Conservation (phyloP, 2,113 vertebrate genomes). For the Platysteira castanea region DNA sequence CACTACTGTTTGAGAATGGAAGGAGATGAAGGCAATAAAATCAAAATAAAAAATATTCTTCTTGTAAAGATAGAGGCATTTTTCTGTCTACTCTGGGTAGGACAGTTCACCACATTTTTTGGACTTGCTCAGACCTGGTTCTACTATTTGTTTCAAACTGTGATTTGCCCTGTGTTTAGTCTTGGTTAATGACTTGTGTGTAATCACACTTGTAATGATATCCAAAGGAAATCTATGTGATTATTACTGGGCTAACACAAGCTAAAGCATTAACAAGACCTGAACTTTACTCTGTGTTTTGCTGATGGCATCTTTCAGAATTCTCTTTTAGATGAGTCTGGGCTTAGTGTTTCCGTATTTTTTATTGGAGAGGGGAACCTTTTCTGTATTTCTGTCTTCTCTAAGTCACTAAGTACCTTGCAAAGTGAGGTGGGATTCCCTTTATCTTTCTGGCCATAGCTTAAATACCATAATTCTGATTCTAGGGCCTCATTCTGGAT, state of each 20-base stretch:
- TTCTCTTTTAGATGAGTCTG: neutral
- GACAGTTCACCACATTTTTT: neutral
- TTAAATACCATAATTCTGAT: neutral
- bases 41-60: neutral
- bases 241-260: neutral
- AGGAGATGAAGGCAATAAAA: neutral
- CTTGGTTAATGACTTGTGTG: neutral
- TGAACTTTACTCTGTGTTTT: neutral
- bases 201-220: neutral
- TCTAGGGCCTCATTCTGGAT: neutral
- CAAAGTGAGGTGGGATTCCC: neutral
- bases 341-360: neutral
- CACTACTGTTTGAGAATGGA: neutral
- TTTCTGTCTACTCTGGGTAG: neutral
- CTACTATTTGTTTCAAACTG: neutral
- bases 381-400: neutral
- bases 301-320: neutral
- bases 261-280: neutral
- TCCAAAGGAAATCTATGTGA: neutral
- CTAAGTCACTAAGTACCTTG: neutral
- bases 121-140: neutral
- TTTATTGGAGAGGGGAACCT: neutral
- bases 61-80: neutral
- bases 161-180: neutral
- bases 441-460: neutral